These are phyloP conservation scores for Brienomyrus longianalis DNA, from an alignment of 2,113 vertebrate genomes.

Conservation along the genomic window DNA sequence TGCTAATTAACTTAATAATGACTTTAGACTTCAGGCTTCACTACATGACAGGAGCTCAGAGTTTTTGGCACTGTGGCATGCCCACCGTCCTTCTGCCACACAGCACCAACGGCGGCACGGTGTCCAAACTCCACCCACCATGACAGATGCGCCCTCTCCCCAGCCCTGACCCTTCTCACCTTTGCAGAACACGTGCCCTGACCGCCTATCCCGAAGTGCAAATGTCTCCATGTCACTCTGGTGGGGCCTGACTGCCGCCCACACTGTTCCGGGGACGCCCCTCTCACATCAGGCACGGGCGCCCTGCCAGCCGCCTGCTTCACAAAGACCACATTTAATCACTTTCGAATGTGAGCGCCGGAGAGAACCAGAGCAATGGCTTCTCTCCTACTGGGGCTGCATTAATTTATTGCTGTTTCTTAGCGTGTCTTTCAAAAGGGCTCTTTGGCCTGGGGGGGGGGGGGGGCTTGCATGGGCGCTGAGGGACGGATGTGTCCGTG, in stretches of 20 bases:
- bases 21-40: neutral
- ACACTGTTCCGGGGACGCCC: constrained; percentile 24
- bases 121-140: neutral
- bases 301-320: constrained; percentile 52
- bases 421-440: constrained; percentile 37
- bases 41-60: neutral
- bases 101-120: neutral
- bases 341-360: constrained; percentile 58
- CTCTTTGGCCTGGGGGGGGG: constrained; percentile 29
- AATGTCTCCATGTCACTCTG: constrained; percentile 28
- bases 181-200: neutral
- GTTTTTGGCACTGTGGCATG: neutral
- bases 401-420: constrained; percentile 50
- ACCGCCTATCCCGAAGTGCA: neutral
- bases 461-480: neutral
- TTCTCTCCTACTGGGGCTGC: constrained; percentile 43
- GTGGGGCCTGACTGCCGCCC: constrained; percentile 37
- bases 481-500: constrained; percentile 17
- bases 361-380: constrained; percentile 42
- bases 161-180: neutral
- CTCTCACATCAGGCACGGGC: constrained; percentile 43
- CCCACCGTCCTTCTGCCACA: neutral
- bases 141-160: neutral
- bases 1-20: neutral
- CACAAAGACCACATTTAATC: constrained; percentile 61